Base-by-base conservation (phyloP, 1,140 invertebrate species). In the Drosophila albomicans region DNA sequence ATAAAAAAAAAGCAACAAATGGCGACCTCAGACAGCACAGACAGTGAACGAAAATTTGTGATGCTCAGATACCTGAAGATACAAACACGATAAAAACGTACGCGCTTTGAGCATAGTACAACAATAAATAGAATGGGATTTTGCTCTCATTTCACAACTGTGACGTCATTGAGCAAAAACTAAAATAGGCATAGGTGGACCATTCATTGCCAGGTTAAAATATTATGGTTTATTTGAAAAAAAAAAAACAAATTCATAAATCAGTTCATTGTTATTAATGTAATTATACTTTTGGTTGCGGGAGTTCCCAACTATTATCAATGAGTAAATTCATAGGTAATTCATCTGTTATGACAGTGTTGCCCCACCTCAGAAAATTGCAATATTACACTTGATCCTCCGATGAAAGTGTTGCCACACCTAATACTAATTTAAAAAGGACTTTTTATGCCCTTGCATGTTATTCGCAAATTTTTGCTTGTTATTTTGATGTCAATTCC, bases 101-200 rank as follows among this genome's bases (percentile, higher is more conserved):
- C n/a, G 15, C 45, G 16, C 32, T 41, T 41, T 41, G 38, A 11
- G 30, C 32, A 38, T 38, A 7, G 41, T 41, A 46, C 38, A 38
- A 28, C 54, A 68, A 59, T 57, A 58, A 13, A 46, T 52, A n/a
- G 20, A 45, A 67, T 51, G 3, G 5, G 8, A 13, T 49, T 68
- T 52, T 61, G 49, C 30, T 28, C 48, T 28, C 41, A 56, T 58
- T 58, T 15, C 4, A 35, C 25, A 8, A 1, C 38, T 45, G 49
- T 74, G 71, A 74, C 49, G 57, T 74, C 71, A 74, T 69, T 6
- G 7, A 10, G 13, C 4, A 16, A 43, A 10, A 52, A 28, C 56
- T 1, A 52, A 69, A 70, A 56, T 64, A 64, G 62, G 8, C 20
- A 64, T 1, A 57, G 54, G 51, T 52, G 5, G n/a, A n/a, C 16